Evolutionary conservation across 2,888 invertebrate species (phyloP).

Genomic region (Lepidocyrtinus sp.): DNA sequence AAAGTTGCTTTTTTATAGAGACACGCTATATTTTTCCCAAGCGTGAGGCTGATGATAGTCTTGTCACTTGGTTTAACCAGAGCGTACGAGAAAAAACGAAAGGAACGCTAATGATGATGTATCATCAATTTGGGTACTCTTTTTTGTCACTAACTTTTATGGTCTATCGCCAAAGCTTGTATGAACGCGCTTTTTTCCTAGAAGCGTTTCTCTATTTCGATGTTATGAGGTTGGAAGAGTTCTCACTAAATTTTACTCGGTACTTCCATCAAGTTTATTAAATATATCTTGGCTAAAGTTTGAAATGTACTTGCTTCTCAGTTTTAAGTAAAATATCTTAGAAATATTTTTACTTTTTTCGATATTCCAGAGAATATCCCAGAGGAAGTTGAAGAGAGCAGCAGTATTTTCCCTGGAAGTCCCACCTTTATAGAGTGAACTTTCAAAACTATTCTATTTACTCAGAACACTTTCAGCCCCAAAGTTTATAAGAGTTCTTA

Average conservation of each 20-base stretch:
- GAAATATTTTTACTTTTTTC: no score
- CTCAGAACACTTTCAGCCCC: no score
- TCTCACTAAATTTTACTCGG: no score
- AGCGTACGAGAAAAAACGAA: neutral
- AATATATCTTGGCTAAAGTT: neutral
- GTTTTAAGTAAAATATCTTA: neutral
- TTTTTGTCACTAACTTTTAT: conserved; percentile 9
- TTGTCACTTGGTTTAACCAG: neutral
- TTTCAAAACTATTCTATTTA: no score
- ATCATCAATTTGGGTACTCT: conserved; percentile 49
- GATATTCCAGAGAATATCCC: no score
- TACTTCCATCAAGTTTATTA: neutral
- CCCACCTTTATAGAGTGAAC: no score
- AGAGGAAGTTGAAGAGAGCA: neutral
- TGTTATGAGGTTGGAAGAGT: no score
- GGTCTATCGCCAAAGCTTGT: no score
- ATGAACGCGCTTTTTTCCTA: no score
- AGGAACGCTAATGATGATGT: conserved; percentile 47
- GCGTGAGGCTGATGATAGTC: neutral
- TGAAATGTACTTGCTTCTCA: neutral
- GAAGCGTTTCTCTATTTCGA: no score
- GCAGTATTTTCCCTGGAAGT: neutral
- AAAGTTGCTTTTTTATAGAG: neutral
- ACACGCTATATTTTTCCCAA: neutral
- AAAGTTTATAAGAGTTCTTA: neutral